A percentile compares a stretch with the other conserved stretches of the same genome.
Conservation (phyloP, 2,888 invertebrate species). For the Aleiodes testaceus region DNA sequence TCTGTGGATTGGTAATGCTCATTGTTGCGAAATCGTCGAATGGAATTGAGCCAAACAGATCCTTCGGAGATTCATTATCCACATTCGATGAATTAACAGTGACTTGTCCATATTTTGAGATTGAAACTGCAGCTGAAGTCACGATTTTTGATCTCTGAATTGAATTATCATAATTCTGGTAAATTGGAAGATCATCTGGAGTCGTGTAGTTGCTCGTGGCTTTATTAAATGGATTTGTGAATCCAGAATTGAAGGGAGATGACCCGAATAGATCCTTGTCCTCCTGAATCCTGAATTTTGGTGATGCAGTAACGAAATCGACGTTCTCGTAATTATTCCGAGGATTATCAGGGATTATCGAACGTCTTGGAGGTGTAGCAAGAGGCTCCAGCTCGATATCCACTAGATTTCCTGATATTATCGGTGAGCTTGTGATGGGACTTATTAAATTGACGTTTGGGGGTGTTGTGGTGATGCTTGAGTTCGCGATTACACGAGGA, state of each 20-base stretch:
- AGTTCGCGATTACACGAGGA: constrained; percentile 41
- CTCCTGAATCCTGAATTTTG: constrained; percentile 40
- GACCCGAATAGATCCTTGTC: constrained; percentile 71
- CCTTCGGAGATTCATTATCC: constrained; percentile 55
- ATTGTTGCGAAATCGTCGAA: constrained; percentile 67
- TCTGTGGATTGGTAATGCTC: constrained; percentile 56
- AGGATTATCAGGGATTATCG: constrained; percentile 27
- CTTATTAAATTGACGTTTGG: constrained; percentile 55
- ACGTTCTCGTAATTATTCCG: constrained; percentile 54
- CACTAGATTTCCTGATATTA: constrained; percentile 56
- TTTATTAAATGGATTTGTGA: constrained; percentile 66
- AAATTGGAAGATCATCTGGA: constrained; percentile 1
- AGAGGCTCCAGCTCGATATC: constrained; percentile 53
- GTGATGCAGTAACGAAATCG: constrained; percentile 45
- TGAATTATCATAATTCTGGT: constrained; percentile 10
- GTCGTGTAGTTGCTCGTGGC: constrained; percentile 37
- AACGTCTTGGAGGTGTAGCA: not conserved
- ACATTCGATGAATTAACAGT: constrained; percentile 63
- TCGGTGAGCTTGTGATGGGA: constrained; percentile 56
- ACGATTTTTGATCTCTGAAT: constrained; percentile 36
- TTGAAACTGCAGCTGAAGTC: constrained; percentile 37
- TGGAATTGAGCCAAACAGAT: constrained; percentile 70
- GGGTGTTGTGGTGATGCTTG: constrained; percentile 51
- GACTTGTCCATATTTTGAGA: constrained; percentile 64
- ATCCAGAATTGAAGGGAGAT: constrained; percentile 68